Evolutionary conservation across 2,797 vertebrate genomes (phyloP).

Genomic region (Falco rusticolus): DNA sequence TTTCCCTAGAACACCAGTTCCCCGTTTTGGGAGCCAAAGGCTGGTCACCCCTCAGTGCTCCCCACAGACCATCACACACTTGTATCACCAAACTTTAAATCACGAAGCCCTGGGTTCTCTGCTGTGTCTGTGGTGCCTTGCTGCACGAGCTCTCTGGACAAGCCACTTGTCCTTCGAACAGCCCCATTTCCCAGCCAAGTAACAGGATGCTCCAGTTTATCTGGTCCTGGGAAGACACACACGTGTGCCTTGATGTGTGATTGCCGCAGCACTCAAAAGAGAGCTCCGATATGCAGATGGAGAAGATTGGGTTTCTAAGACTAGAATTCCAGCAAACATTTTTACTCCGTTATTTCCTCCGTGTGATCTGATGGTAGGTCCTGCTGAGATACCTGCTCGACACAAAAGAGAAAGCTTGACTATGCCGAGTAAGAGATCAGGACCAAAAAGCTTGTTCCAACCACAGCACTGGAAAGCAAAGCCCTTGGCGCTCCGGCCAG

Average conservation of each 20-base stretch:
- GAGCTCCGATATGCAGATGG: neutral
- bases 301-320: neutral
- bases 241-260: rapidly evolving
- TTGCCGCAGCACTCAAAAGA: neutral
- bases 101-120: neutral
- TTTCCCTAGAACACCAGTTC: neutral
- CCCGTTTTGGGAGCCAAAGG: neutral
- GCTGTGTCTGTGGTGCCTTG: rapidly evolving
- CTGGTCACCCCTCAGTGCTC: neutral
- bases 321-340: neutral
- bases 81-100: rapidly evolving
- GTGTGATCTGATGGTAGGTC: neutral
- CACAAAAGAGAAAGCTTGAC: neutral
- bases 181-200: neutral
- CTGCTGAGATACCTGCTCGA: neutral
- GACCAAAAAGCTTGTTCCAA: neutral
- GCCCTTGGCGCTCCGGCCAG: neutral
- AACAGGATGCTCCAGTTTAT: neutral
- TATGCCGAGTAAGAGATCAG: no score
- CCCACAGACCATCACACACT: neutral
- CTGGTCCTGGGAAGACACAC: neutral
- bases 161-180: neutral
- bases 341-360: neutral
- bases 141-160: no score
- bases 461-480: neutral